Evolutionary conservation across 2,797 vertebrate species (phyloP).

Genomic region (Anomalospiza imberbis): DNA sequence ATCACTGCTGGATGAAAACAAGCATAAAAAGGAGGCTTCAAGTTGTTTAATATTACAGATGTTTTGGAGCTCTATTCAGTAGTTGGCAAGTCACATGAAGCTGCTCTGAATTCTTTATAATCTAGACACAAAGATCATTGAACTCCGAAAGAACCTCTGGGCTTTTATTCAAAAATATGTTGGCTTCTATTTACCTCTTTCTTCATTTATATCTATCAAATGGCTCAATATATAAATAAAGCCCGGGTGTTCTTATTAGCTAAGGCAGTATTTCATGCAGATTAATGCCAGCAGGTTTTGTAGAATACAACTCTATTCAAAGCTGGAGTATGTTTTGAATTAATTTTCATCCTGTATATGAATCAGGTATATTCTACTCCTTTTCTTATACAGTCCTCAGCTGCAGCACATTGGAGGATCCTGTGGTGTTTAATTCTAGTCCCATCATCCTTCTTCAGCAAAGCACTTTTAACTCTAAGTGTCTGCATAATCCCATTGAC

Average conservation of each 20-base stretch:
- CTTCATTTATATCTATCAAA: slow-evolving; percentile 69
- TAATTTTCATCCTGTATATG: slow-evolving; percentile 38
- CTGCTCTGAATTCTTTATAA: slow-evolving; percentile 69
- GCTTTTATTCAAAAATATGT: slow-evolving; percentile 68
- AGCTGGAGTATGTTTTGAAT: slow-evolving; percentile 63
- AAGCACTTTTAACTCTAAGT: slow-evolving; percentile 17
- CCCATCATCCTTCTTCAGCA: slow-evolving; percentile 9
- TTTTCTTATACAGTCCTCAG: not conserved
- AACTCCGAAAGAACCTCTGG: slow-evolving; percentile 66
- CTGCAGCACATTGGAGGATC: not conserved
- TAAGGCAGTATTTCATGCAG: slow-evolving; percentile 70
- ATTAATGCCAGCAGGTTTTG: slow-evolving; percentile 69
- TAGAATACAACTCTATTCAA: slow-evolving; percentile 71
- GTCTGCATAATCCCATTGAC: not conserved
- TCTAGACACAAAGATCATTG: slow-evolving; percentile 58
- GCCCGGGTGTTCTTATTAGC: slow-evolving; percentile 69
- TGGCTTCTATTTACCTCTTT: slow-evolving; percentile 54
- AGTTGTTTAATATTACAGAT: slow-evolving; percentile 67
- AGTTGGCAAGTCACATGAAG: slow-evolving; percentile 55
- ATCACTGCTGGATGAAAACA: slow-evolving; percentile 56
- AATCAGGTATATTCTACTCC: slow-evolving; percentile 33
- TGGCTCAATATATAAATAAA: slow-evolving; percentile 62
- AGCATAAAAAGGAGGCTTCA: slow-evolving; percentile 56
- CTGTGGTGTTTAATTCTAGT: not conserved
- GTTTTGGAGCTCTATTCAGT: slow-evolving; percentile 54